These are phyloP conservation scores for Samia ricini DNA, from an alignment of 1,140 invertebrate genomes.

Conservation along the genomic window DNA sequence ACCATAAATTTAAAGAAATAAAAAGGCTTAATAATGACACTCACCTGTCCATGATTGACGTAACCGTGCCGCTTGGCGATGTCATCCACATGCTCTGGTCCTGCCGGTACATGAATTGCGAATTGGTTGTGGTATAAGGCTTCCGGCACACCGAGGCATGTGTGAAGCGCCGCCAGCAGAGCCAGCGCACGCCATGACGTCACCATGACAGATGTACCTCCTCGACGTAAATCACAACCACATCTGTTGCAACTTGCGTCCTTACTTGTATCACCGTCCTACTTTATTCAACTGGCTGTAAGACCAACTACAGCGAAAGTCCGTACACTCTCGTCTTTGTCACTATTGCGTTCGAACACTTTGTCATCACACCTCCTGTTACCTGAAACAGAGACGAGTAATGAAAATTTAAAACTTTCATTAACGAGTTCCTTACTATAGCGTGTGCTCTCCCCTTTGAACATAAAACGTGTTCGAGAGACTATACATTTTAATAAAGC, in stretches of 20 bases:
- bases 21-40: constrained; percentile 23
- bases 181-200: constrained; percentile 62
- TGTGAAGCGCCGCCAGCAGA: constrained; percentile 49
- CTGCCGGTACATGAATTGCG: constrained; percentile 85
- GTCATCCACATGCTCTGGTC: constrained; percentile 75
- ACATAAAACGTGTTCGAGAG: constrained; percentile 38
- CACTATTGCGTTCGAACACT: constrained; percentile 14
- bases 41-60: constrained; percentile 86
- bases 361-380: constrained; percentile 35
- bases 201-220: constrained; percentile 47
- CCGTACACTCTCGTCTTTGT: constrained; percentile 4
- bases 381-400: constrained; percentile 28
- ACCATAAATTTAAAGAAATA: background rate
- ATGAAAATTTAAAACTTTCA: constrained; percentile 26
- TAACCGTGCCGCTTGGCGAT: constrained; percentile 86
- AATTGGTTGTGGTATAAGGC: constrained; percentile 87
- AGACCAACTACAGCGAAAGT: background rate
- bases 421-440: constrained; percentile 43
- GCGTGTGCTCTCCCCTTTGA: constrained; percentile 21
- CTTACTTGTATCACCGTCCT: background rate
- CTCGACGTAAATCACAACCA: constrained; percentile 38
- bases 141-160: constrained; percentile 37
- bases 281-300: background rate
- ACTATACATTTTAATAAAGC: constrained; percentile 61
- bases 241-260: constrained; percentile 31